Conservation (phyloP, 2,113 vertebrate species). For the Scortum barcoo region DNA sequence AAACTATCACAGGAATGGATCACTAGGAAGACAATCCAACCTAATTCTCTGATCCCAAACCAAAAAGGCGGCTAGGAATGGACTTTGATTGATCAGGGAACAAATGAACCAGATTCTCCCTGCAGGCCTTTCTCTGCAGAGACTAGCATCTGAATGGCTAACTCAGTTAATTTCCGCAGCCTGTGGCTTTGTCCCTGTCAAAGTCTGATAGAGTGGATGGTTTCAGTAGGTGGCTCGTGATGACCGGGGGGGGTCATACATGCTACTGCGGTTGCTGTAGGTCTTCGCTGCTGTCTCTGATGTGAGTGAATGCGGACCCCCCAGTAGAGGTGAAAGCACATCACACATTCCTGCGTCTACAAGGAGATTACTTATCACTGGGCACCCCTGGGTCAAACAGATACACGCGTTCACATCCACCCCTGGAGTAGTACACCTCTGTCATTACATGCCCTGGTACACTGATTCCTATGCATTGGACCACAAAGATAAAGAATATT, state of each 20-base stretch:
- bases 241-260: conserved; percentile 38
- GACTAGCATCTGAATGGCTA: conserved; percentile 71
- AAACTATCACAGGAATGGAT: conserved; percentile 74
- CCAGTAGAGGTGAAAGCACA: conserved; percentile 71
- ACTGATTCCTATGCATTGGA: neutral
- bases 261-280: conserved; percentile 67
- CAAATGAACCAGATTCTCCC: conserved; percentile 66
- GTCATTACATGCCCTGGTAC: neutral
- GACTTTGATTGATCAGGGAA: conserved; percentile 79
- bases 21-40: conserved; percentile 66
- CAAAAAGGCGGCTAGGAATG: conserved; percentile 50
- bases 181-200: conserved; percentile 69
- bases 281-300: conserved; percentile 57
- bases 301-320: conserved; percentile 75
- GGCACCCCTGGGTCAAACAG: conserved; percentile 55
- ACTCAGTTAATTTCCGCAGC: conserved; percentile 68
- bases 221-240: conserved; percentile 61
- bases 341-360: conserved; percentile 72
- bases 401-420: conserved; percentile 12
- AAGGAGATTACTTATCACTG: conserved; percentile 77
- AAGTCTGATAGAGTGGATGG: conserved; percentile 67
- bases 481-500: neutral
- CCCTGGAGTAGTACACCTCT: conserved; percentile 5
- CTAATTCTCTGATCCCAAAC: conserved; percentile 69
- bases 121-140: conserved; percentile 54